A percentile compares a stretch with the other conserved stretches of the same genome.
phyloP scores from a whole-genome alignment of 2,888 invertebrate genomes.

The Hemithea aestivaria region DNA sequence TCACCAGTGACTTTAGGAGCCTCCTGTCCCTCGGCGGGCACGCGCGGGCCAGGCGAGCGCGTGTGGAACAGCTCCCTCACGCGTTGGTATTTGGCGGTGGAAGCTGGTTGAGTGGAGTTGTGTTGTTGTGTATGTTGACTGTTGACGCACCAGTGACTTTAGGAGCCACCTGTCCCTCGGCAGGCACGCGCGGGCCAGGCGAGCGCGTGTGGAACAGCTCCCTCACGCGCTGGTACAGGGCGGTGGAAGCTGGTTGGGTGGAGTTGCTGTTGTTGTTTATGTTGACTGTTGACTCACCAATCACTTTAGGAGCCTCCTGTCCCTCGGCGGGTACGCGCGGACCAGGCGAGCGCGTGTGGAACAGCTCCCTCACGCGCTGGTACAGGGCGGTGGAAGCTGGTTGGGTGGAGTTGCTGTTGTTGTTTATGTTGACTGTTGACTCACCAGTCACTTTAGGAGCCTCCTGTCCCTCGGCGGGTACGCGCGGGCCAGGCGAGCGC shows the following conservation, averaged over 20 bases:
- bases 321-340: conserved; percentile 67
- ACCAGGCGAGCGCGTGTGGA: conserved; percentile 80
- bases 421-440: no score
- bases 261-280: conserved; percentile 58
- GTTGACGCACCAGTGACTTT: conserved; percentile 77
- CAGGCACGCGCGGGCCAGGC: conserved; percentile 65
- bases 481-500: conserved; percentile 65
- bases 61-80: conserved; percentile 90
- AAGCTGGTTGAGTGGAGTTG: conserved; percentile 50
- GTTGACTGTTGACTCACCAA: no score
- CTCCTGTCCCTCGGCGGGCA: conserved; percentile 67
- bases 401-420: conserved; percentile 33
- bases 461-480: conserved; percentile 67
- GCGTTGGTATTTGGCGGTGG: conserved; percentile 90
- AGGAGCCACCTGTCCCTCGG: conserved; percentile 69
- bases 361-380: conserved; percentile 90
- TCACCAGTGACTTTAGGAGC: conserved; percentile 76
- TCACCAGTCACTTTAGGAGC: conserved; percentile 76
- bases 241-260: conserved; percentile 78
- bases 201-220: conserved; percentile 86
- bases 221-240: conserved; percentile 90
- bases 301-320: conserved; percentile 74
- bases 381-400: conserved; percentile 86
- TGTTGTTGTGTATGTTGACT: no score
- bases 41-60: conserved; percentile 65